phyloP scores from a whole-genome alignment of 2,113 vertebrate species.

The Rynchops niger region DNA sequence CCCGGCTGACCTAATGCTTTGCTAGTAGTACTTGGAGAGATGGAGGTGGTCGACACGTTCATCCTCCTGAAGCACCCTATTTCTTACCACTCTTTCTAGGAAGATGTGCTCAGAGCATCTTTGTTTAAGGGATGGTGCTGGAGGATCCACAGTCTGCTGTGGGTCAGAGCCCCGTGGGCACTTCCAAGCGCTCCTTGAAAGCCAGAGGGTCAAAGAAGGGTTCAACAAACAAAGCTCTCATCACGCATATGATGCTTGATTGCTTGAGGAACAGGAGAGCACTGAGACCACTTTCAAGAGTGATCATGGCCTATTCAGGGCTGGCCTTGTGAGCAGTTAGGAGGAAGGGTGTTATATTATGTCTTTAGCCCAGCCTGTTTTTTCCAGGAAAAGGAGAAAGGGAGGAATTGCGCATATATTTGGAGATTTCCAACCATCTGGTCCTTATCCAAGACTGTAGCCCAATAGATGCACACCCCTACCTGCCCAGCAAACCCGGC shows the following conservation, averaged over 20 bases:
- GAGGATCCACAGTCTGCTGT: not conserved
- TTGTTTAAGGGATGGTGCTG: not conserved
- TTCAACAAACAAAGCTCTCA: not conserved
- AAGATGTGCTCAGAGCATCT: not conserved
- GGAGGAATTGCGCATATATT: not conserved
- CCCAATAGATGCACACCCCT: not conserved
- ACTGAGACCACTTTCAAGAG: not conserved
- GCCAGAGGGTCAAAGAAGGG: not conserved
- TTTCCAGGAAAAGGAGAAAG: not conserved
- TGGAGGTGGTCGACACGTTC: not conserved
- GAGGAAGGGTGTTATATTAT: not conserved
- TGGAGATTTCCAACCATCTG: not conserved
- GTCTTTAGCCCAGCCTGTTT: not conserved
- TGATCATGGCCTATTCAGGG: no score
- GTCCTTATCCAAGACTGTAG: not conserved
- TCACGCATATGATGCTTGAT: not conserved
- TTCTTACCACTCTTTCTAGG: not conserved
- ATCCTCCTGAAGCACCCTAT: not conserved
- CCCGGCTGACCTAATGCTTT: fast-evolving
- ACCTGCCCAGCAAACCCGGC: not conserved
- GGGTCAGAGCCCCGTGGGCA: not conserved
- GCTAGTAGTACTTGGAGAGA: not conserved
- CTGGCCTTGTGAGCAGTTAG: not conserved
- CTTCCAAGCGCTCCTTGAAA: not conserved
- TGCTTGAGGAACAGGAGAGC: not conserved